A percentile compares a stretch with the other conserved stretches of the same genome.
Conservation (phyloP, 2,888 invertebrate species). For the Oligia fasciuncula region DNA sequence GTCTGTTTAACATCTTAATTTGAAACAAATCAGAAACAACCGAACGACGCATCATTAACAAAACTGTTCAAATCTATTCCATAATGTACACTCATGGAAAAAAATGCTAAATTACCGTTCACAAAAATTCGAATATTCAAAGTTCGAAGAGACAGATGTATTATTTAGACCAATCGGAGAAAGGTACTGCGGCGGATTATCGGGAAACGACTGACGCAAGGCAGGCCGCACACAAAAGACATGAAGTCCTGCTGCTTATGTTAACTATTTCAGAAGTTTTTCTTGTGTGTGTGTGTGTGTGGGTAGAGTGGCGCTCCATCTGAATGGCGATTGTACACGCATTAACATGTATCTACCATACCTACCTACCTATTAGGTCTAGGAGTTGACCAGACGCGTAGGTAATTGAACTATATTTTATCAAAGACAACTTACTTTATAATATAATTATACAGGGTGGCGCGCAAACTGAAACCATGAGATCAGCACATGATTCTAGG, state of each 20-base stretch:
- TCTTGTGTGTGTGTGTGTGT: slow-evolving; percentile 40
- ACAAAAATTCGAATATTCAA: slow-evolving; percentile 36
- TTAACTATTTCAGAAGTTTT: slow-evolving; percentile 37
- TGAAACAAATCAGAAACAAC: neutral
- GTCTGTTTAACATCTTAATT: neutral
- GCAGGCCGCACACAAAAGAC: slow-evolving; percentile 71
- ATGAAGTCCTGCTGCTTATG: slow-evolving; percentile 73
- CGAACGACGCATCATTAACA: neutral
- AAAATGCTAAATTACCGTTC: slow-evolving; percentile 38
- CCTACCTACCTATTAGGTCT: neutral
- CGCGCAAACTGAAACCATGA: too few species aligned
- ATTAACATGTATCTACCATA: neutral
- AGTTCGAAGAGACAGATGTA: slow-evolving; percentile 49
- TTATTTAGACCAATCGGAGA: slow-evolving; percentile 69
- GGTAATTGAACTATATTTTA: neutral
- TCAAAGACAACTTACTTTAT: neutral
- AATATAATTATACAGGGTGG: too few species aligned
- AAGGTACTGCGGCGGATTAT: slow-evolving; percentile 75
- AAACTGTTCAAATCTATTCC: neutral
- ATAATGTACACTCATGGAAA: slow-evolving; percentile 7
- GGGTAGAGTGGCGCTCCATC: slow-evolving; percentile 22
- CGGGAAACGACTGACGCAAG: slow-evolving; percentile 71
- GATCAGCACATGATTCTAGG: too few species aligned
- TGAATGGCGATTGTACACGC: slow-evolving; percentile 37
- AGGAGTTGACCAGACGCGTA: neutral